phyloP scores from a whole-genome alignment of 2,113 vertebrate species.

The Spheniscus mendiculus region DNA sequence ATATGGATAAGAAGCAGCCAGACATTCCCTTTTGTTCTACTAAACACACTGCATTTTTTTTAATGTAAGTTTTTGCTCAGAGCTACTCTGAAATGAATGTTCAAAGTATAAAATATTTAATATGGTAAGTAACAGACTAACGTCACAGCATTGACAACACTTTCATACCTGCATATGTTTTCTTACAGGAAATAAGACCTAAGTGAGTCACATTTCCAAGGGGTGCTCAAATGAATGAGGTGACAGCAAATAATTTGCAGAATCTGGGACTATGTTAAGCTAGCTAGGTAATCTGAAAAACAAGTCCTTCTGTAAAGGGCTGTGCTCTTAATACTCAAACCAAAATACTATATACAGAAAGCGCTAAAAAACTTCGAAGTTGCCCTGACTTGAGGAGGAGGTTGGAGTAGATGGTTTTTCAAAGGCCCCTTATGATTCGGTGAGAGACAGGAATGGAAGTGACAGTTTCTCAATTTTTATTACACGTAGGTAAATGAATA shows the following conservation, averaged over 20 bases:
- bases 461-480: slow-evolving; percentile 13
- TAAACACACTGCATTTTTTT: background rate
- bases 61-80: background rate
- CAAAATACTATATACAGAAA: background rate
- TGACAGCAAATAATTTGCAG: background rate
- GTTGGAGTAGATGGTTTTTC: background rate
- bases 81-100: background rate
- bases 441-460: slow-evolving; percentile 4
- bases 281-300: background rate
- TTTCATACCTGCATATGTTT: background rate
- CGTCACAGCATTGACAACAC: background rate
- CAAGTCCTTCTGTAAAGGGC: background rate
- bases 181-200: background rate
- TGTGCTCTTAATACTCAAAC: background rate
- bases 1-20: background rate
- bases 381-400: slow-evolving; percentile 12
- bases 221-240: background rate
- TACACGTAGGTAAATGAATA: slow-evolving; percentile 44
- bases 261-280: background rate
- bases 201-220: background rate
- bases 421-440: background rate
- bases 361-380: background rate
- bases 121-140: background rate
- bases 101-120: background rate
- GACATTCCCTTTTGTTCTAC: background rate